These are phyloP conservation scores for Polypedilum pembai DNA, from an alignment of 1,140 invertebrate genomes.

Conservation along the genomic window DNA sequence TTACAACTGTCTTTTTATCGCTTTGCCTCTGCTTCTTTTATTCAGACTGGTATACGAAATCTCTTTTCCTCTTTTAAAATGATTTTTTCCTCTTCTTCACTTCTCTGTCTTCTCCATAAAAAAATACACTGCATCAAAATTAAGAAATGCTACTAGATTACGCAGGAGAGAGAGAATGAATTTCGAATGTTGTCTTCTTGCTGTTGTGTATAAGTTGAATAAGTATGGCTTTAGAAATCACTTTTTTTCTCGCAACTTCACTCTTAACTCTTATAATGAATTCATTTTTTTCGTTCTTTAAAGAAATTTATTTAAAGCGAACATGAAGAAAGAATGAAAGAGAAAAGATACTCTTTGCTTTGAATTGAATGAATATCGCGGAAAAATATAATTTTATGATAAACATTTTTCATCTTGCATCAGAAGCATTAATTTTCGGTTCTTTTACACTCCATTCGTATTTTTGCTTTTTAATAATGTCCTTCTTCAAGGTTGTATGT, in stretches of 20 bases:
- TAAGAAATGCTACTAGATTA: slow-evolving; percentile 2
- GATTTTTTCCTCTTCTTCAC: neutral
- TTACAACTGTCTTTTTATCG: slow-evolving; percentile 18
- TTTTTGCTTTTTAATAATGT: neutral
- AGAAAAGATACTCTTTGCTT: neutral
- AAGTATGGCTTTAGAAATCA: neutral
- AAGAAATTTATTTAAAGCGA: no score
- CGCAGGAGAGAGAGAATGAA: slow-evolving; percentile 3
- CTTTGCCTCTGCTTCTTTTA: neutral
- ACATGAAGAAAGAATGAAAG: no score
- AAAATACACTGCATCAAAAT: neutral
- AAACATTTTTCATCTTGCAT: neutral
- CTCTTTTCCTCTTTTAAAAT: neutral
- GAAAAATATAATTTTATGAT: neutral
- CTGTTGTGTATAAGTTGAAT: neutral
- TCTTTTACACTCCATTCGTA: no score
- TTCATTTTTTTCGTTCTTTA: no score
- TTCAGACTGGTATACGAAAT: neutral
- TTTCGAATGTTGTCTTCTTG: neutral
- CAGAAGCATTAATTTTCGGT: no score
- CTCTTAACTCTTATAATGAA: no score
- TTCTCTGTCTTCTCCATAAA: slow-evolving; percentile 4
- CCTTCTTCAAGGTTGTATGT: slow-evolving; percentile 1
- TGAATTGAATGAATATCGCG: neutral
- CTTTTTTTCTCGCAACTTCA: no score